Evolutionary conservation across 2,113 vertebrate genomes (phyloP).

Genomic region (Callocephalon fimbriatum): DNA sequence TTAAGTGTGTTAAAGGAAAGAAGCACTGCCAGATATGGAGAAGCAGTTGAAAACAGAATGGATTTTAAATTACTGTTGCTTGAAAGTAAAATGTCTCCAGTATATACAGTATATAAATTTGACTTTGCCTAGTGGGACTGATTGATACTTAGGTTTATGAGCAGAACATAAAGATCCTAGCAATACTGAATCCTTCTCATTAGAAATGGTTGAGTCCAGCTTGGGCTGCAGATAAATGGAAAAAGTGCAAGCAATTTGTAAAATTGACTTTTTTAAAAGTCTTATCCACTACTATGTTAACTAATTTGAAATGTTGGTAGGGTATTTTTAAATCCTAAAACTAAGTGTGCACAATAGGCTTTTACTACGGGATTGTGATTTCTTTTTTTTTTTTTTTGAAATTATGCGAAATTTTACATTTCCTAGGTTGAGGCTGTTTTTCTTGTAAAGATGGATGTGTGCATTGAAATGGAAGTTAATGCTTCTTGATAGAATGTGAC

Average conservation of each 20-base stretch:
- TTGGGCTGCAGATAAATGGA: not conserved
- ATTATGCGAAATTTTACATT: not conserved
- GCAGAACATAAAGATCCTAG: not conserved
- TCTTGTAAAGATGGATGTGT: not conserved
- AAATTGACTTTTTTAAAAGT: not conserved
- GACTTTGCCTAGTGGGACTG: slow-evolving; percentile 18
- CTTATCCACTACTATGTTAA: slow-evolving; percentile 3
- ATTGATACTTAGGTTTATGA: not conserved
- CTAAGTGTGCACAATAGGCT: not conserved
- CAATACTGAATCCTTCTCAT: not conserved
- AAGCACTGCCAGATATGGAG: slow-evolving; percentile 9
- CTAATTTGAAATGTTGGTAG: not conserved
- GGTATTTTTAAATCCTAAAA: slow-evolving; percentile 38
- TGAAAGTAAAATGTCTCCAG: slow-evolving; percentile 28
- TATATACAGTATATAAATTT: slow-evolving; percentile 34
- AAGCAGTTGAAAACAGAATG: slow-evolving; percentile 3
- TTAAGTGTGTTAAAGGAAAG: slow-evolving; percentile 33
- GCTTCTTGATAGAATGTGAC: not conserved
- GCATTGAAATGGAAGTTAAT: slow-evolving; percentile 3
- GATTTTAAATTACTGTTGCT: slow-evolving; percentile 38
- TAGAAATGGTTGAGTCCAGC: not conserved
- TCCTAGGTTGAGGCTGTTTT: not conserved
- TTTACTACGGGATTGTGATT: not conserved
- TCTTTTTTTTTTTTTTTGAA: not conserved
- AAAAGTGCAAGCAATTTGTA: slow-evolving; percentile 5